Base-by-base conservation (phyloP, 2,888 invertebrate genomes). In the Meganola albula region DNA sequence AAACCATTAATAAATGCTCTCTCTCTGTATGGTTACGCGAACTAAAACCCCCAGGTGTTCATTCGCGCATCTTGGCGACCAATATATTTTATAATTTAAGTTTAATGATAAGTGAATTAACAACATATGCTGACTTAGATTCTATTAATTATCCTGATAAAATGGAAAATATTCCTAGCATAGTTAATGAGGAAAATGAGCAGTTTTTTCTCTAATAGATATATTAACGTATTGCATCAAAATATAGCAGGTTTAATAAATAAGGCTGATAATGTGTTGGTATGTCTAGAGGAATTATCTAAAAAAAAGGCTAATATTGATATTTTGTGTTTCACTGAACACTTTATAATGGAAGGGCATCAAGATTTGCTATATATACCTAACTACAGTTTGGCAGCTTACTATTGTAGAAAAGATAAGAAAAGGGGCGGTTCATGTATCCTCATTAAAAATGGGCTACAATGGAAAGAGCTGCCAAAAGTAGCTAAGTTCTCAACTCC, bases 341-440 rank as follows among this genome's bases (percentile, higher is more conserved):
- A 27, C 11, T 27, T 27, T 18, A 18, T 27, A 10, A 27, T 10
- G 27, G 7, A 27, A 16, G 27, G 27, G 8, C 18, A 18, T 18
- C 16, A 27, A 10, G 2, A 18, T 18, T 8, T 18, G 18, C 11
- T 27, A 6, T 27, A 16, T 10, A 14, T 27, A 4, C 10, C 14
- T 7, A 27, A 27, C 12, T 27, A 27, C 8, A 2, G 27, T 11
- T 18, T 27, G 8, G 27, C 27, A 11, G 27, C 27, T 16, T 18
- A 6, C 14, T 18, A 11, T 11, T 16, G 27, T 18, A 13, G 27
- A 18, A 3, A 27, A 9, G 18, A 14, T 1, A 16, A 14, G 10
- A 27, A 27, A 27, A 16, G 27, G 16, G 27, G 27, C 5, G 27
- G 27, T 2, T 4, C 27, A 2, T 27, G 27, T 10, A 27, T 27